Percentiles rank a stretch among this genome's conserved stretches.
phyloP scores from a whole-genome alignment of 1,140 invertebrate genomes.

The Pogonomyrmex barbatus region DNA sequence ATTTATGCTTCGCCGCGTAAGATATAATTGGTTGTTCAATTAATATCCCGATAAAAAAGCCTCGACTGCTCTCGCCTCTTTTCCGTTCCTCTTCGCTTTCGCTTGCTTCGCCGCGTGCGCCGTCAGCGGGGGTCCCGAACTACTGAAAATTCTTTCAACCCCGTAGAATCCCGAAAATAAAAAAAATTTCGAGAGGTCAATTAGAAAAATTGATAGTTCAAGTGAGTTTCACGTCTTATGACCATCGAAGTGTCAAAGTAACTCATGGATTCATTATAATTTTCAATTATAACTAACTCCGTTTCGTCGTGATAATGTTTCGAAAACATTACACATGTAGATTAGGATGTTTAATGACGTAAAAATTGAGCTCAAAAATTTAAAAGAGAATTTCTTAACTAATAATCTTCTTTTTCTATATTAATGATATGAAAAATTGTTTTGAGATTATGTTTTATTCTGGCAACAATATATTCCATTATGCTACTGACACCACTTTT shows the following conservation, averaged over 20 bases:
- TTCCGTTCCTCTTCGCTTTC: background rate
- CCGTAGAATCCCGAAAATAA: constrained; percentile 9
- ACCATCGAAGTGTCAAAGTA: constrained; percentile 28
- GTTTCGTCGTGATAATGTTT: background rate
- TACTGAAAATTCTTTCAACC: constrained; percentile 66
- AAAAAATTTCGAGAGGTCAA: constrained; percentile 36
- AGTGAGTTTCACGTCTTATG: constrained; percentile 41
- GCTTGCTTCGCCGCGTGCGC: constrained; percentile 48
- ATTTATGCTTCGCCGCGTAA: constrained; percentile 81
- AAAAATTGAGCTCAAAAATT: background rate
- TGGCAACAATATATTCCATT: constrained; percentile 34
- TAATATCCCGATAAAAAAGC: constrained; percentile 81
- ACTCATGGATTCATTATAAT: background rate
- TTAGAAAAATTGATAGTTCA: constrained; percentile 76
- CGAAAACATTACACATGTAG: background rate
- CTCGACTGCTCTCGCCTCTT: background rate
- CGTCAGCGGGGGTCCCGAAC: constrained; percentile 74
- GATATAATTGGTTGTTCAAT: constrained; percentile 83
- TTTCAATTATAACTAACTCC: background rate
- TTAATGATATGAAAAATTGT: constrained; percentile 62
- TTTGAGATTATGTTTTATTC: constrained; percentile 55
- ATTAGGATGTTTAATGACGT: background rate
- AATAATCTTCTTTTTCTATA: background rate
- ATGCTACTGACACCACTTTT: constrained; percentile 70
- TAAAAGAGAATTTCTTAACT: background rate